These are phyloP conservation scores for Mastomys coucha DNA, from an alignment of 2,113 vertebrate genomes.

Conservation along the genomic window DNA sequence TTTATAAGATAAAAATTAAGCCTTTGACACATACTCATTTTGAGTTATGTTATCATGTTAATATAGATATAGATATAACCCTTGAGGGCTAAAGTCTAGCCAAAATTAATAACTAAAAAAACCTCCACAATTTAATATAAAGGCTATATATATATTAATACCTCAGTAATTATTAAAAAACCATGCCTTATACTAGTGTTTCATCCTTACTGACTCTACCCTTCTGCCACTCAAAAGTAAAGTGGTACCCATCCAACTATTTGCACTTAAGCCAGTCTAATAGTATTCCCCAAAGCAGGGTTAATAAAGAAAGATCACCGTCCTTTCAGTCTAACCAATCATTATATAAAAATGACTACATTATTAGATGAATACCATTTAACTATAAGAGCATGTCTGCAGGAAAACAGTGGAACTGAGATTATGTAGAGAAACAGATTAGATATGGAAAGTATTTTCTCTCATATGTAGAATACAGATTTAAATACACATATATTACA, in stretches of 20 bases:
- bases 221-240: background rate
- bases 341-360: background rate
- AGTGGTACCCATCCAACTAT: background rate
- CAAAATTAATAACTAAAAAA: conserved; percentile 34
- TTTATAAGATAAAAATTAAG: conserved; percentile 16
- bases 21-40: background rate
- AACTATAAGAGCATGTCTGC: background rate
- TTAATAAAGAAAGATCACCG: conserved; percentile 11
- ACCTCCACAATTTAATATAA: background rate
- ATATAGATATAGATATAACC: conserved; percentile 26
- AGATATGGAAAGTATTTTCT: background rate
- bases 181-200: background rate
- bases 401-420: background rate
- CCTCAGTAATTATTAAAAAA: conserved; percentile 29
- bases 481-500: background rate
- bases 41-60: background rate
- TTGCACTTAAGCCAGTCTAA: background rate
- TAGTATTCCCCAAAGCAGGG: conserved; percentile 13
- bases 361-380: conserved; percentile 13
- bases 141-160: background rate
- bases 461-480: background rate
- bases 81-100: conserved; percentile 9
- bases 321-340: conserved; percentile 4
- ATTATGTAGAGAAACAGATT: background rate
- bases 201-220: background rate